Evolutionary conservation across 2,797 vertebrate genomes (phyloP).

Genomic region (Fratercula arctica): DNA sequence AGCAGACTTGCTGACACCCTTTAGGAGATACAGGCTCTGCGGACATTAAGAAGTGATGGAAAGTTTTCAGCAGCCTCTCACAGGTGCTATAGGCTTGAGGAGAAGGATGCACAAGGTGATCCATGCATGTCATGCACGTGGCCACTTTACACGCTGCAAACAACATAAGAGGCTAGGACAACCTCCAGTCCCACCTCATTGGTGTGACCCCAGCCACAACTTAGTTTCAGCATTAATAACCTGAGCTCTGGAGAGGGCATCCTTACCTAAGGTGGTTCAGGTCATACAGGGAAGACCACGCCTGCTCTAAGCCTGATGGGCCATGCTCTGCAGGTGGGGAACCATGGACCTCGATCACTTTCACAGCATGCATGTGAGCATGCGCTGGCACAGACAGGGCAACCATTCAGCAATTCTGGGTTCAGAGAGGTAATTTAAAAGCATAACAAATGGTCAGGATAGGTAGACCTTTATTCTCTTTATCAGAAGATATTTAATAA

Average conservation of each 20-base stretch:
- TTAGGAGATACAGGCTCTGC: background rate
- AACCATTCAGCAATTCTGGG: background rate
- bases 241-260: background rate
- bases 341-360: background rate
- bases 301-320: background rate
- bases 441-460: background rate
- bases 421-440: background rate
- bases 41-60: background rate
- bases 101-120: background rate
- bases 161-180: background rate
- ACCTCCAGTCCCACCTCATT: background rate
- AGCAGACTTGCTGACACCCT: background rate
- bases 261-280: background rate
- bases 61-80: background rate
- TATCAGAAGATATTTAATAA: background rate
- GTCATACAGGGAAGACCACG: fast-evolving
- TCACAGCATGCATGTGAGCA: fast-evolving
- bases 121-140: fast-evolving
- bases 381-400: background rate
- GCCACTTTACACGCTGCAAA: background rate
- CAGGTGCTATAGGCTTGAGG: background rate
- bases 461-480: background rate
- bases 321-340: background rate
- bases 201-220: background rate
- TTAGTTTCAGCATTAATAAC: background rate